A percentile compares a stretch with the other conserved stretches of the same genome.
Conservation (phyloP, 2,888 invertebrate genomes). For the Spodoptera exigua region DNA sequence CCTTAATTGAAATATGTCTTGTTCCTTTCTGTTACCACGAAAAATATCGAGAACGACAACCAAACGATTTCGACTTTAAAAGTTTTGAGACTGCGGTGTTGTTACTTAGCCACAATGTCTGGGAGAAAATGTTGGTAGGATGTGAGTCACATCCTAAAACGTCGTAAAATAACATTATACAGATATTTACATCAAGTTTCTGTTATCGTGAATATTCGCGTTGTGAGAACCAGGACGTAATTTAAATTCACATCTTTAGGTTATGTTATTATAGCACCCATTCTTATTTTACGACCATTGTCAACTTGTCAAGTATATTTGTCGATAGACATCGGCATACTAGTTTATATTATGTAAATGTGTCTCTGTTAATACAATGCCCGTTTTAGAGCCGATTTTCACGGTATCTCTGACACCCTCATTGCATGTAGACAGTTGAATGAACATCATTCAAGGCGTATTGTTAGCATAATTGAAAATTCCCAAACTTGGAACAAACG, state of each 20-base stretch:
- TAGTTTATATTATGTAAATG: constrained; percentile 62
- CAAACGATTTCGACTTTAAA: no score
- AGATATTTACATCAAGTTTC: constrained; percentile 46
- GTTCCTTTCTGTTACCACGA: no score
- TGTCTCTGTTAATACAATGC: constrained; percentile 65
- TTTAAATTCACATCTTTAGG: constrained; percentile 52
- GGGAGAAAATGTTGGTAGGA: constrained; percentile 37
- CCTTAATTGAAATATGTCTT: no score
- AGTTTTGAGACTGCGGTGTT: no score
- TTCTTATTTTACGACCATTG: constrained; percentile 61
- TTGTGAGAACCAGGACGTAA: constrained; percentile 42
- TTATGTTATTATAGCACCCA: constrained; percentile 51
- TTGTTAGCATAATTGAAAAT: constrained; percentile 57
- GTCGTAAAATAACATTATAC: constrained; percentile 46
- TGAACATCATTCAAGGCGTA: constrained; percentile 58
- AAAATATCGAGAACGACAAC: no score
- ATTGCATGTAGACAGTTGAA: constrained; percentile 66
- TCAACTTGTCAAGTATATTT: constrained; percentile 51
- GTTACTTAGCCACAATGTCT: constrained; percentile 13
- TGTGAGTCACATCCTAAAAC: constrained; percentile 46
- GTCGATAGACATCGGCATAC: constrained; percentile 52
- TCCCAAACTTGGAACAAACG: constrained; percentile 23
- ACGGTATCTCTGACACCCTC: constrained; percentile 71
- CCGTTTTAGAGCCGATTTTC: constrained; percentile 75
- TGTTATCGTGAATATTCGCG: constrained; percentile 44